Conservation (phyloP, 2,113 vertebrate species). For the Charina bottae region DNA sequence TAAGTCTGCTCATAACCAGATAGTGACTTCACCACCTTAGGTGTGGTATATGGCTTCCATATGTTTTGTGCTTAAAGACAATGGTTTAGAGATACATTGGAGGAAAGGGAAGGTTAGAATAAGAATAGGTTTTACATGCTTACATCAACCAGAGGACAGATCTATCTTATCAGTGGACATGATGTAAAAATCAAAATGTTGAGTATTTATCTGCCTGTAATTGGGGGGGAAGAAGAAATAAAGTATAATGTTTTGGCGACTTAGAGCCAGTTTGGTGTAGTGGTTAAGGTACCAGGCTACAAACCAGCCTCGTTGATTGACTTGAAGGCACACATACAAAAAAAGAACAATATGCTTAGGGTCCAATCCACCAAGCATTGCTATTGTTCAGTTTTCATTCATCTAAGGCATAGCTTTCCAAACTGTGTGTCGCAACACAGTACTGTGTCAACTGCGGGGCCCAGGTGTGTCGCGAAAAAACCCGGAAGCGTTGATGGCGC, state of each 20-base stretch:
- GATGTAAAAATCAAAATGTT: not conserved
- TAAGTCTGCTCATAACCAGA: constrained; percentile 18
- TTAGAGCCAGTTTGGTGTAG: too few relatives aligned
- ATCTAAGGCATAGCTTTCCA: too few relatives aligned
- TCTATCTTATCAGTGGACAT: not conserved
- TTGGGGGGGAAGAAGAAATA: not conserved
- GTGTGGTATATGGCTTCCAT: not conserved
- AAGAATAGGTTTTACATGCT: not conserved
- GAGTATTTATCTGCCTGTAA: not conserved
- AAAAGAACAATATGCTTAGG: not conserved
- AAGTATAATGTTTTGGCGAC: too few relatives aligned
- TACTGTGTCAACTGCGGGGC: too few relatives aligned
- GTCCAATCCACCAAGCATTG: not conserved
- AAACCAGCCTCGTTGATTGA: too few relatives aligned
- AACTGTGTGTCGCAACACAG: too few relatives aligned
- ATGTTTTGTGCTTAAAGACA: not conserved
- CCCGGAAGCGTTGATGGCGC: too few relatives aligned
- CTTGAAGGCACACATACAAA: too few relatives aligned
- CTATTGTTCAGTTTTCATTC: not conserved
- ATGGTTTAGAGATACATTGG: not conserved
- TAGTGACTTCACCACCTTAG: not conserved
- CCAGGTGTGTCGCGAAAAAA: too few relatives aligned
- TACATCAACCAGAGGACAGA: not conserved
- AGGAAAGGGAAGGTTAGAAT: not conserved
- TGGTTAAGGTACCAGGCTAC: too few relatives aligned